A percentile compares a stretch with the other conserved stretches of the same genome.
Evolutionary conservation across 37 sponge, comb jelly and placozoan species (phyloP).

Genomic region (Chondrilla cf. caribensis): DNA sequence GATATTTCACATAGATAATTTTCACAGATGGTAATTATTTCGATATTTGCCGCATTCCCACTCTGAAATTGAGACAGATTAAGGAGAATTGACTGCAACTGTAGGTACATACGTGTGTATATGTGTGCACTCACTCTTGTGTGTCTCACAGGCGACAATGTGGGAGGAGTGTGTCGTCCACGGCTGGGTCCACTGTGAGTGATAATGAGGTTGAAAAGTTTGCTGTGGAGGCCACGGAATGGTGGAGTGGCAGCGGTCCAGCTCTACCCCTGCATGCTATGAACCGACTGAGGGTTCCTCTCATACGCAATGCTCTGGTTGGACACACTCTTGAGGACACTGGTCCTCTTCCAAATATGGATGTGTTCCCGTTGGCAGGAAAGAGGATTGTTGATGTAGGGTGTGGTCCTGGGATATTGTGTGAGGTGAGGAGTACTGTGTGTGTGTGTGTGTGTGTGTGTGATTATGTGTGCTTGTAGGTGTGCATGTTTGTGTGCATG

Average conservation of each 20-base stretch:
- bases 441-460: neutral
- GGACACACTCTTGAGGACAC: slow-evolving; percentile 10
- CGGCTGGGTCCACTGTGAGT: neutral
- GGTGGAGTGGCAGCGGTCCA: slow-evolving; percentile 28
- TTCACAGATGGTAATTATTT: too few species aligned
- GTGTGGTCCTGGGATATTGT: slow-evolving; percentile 59
- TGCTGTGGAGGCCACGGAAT: slow-evolving; percentile 2
- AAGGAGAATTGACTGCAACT: too few species aligned
- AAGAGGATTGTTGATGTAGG: slow-evolving; percentile 56
- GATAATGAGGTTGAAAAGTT: slow-evolving; percentile 28
- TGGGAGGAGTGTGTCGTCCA: too few species aligned
- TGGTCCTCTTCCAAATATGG: neutral
- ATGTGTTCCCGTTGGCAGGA: slow-evolving; percentile 39
- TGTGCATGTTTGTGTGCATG: neutral
- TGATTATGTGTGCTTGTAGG: too few species aligned
- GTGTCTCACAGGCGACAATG: too few species aligned
- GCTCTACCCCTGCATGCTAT: slow-evolving; percentile 36
- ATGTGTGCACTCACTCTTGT: too few species aligned
- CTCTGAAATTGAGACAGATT: too few species aligned
- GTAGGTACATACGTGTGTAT: too few species aligned
- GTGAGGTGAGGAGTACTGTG: slow-evolving; percentile 38
- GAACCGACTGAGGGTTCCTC: slow-evolving; percentile 62
- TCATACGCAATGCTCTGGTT: slow-evolving; percentile 38
- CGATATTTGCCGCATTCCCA: too few species aligned
- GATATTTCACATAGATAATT: too few species aligned